Evolutionary conservation across 1,140 invertebrate genomes (phyloP).

Genomic region (Drosophila orosa): DNA sequence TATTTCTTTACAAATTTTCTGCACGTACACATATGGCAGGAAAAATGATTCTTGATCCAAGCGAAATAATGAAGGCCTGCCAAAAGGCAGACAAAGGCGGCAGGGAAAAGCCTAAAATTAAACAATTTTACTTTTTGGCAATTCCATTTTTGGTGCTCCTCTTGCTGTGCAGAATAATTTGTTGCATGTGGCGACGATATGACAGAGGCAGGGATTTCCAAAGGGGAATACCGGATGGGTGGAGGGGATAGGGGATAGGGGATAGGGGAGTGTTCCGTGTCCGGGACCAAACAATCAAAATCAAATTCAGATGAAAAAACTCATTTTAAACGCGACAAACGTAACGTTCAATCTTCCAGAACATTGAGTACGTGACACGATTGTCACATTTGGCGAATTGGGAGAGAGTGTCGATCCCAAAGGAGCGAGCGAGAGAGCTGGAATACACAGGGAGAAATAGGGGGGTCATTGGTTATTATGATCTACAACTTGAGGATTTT

Average conservation of each 20-base stretch:
- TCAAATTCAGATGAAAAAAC: slow-evolving; percentile 79
- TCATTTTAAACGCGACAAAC: slow-evolving; percentile 84
- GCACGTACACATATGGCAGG: slow-evolving; percentile 51
- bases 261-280: slow-evolving; percentile 39
- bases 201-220: slow-evolving; percentile 51
- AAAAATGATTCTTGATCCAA: slow-evolving; percentile 50
- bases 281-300: slow-evolving; percentile 80
- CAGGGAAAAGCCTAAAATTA: slow-evolving; percentile 72
- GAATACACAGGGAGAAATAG: background rate
- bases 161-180: slow-evolving; percentile 61
- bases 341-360: slow-evolving; percentile 84
- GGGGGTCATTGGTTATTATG: background rate
- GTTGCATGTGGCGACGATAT: slow-evolving; percentile 63
- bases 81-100: slow-evolving; percentile 32
- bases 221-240: background rate
- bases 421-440: slow-evolving; percentile 1
- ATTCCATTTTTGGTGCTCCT: slow-evolving; percentile 41
- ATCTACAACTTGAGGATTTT: too few relatives aligned
- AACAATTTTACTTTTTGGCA: slow-evolving; percentile 71
- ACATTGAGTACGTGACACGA: slow-evolving; percentile 82
- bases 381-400: slow-evolving; percentile 74
- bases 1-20: slow-evolving; percentile 63
- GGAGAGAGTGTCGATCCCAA: background rate
- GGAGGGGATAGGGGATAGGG: too few relatives aligned
- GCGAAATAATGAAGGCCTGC: slow-evolving; percentile 56